Percentiles rank a stretch among this genome's conserved stretches.
Evolutionary conservation across 2,797 vertebrate species (phyloP).

Genomic region (Malurus leucopterus): DNA sequence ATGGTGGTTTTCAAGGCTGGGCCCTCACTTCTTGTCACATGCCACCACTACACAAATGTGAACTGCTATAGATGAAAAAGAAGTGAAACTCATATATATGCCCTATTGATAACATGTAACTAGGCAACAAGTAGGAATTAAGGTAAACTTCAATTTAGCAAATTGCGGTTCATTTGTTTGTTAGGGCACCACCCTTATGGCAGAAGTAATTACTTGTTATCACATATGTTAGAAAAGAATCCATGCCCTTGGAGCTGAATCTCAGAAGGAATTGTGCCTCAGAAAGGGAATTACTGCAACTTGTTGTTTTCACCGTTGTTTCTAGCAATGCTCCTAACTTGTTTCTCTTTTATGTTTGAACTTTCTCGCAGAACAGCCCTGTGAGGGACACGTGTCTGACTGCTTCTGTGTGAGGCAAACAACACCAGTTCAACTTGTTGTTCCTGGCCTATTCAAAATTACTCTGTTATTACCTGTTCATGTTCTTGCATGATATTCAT

Average conservation of each 20-base stretch:
- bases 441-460: background rate
- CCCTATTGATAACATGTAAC: background rate
- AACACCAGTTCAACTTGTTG: background rate
- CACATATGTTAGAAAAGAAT: background rate
- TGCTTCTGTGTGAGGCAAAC: background rate
- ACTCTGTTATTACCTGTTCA: background rate
- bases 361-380: background rate
- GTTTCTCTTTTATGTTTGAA: background rate
- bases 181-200: accelerated
- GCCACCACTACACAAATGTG: background rate
- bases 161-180: background rate
- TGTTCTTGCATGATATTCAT: background rate
- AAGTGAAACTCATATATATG: background rate
- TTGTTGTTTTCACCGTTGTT: background rate
- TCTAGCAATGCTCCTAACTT: background rate
- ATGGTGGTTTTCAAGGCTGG: background rate
- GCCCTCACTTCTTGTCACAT: background rate
- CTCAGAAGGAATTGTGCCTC: background rate
- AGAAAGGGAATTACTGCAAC: background rate
- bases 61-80: background rate
- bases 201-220: background rate
- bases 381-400: background rate
- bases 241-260: background rate
- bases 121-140: background rate
- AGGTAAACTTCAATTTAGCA: background rate